phyloP scores from a whole-genome alignment of 1,140 invertebrate species.

The Diabrotica virgifera region DNA sequence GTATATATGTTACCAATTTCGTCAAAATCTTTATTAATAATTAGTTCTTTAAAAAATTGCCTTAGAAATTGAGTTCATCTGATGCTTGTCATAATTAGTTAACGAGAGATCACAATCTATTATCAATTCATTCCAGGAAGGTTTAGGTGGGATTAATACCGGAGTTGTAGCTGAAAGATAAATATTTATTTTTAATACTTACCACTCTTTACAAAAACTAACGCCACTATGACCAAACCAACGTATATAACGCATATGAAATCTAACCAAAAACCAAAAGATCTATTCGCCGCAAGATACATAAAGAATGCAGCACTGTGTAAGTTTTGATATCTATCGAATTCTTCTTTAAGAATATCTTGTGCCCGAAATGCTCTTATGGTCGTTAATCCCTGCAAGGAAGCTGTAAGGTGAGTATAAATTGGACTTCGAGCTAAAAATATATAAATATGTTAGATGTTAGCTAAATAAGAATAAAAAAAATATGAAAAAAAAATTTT shows the following conservation, averaged over 20 bases:
- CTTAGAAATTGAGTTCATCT: too few relatives aligned
- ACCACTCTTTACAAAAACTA: conserved; percentile 35
- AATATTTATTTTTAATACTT: conserved; percentile 36
- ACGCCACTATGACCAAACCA: conserved; percentile 49
- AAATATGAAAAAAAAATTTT: too few relatives aligned
- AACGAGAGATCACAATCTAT: too few relatives aligned
- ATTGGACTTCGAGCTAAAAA: conserved; percentile 43
- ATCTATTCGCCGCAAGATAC: conserved; percentile 9
- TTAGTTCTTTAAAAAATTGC: too few relatives aligned
- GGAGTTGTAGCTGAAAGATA: too few relatives aligned
- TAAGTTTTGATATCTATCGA: conserved; percentile 39
- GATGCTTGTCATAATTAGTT: too few relatives aligned
- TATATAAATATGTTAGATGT: conserved; percentile 59
- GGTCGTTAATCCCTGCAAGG: conserved; percentile 82
- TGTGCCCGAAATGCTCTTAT: conserved; percentile 81
- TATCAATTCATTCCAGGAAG: too few relatives aligned
- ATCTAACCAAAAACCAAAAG: conserved; percentile 24
- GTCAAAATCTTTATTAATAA: too few relatives aligned
- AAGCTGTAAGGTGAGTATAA: conserved; percentile 73
- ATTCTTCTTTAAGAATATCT: conserved; percentile 52
- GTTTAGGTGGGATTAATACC: too few relatives aligned
- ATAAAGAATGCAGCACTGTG: conserved; percentile 20
- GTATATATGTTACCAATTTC: too few relatives aligned
- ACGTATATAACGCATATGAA: conserved; percentile 48
- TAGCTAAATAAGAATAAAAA: conserved; percentile 38